These are phyloP conservation scores for Heliangelus exortis DNA, from an alignment of 2,797 vertebrate genomes.

Conservation along the genomic window DNA sequence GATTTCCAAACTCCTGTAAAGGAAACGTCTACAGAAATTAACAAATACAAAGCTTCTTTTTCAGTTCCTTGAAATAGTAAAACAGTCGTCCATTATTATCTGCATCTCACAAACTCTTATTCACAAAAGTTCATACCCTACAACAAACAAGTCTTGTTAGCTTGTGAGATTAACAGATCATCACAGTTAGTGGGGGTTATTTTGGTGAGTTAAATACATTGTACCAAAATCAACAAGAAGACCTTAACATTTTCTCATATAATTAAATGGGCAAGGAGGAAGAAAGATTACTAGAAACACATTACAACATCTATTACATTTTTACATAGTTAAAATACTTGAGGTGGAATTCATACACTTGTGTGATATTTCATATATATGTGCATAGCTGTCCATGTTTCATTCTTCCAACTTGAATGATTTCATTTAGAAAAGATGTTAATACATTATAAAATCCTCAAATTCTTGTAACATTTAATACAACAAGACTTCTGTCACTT, in stretches of 20 bases:
- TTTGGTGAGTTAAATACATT: neutral
- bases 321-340: neutral
- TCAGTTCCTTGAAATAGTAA: neutral
- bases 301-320: neutral
- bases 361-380: neutral
- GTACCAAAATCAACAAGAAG: neutral
- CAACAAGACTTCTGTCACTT: neutral
- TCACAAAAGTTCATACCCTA: neutral
- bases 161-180: neutral
- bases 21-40: neutral
- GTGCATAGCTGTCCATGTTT: neutral
- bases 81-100: neutral
- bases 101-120: neutral
- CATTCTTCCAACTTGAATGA: neutral
- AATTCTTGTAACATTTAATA: neutral
- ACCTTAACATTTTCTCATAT: neutral
- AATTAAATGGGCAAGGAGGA: neutral
- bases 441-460: neutral
- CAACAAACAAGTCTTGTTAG: neutral
- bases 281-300: neutral
- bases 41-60: neutral
- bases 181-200: neutral
- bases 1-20: neutral
- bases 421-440: neutral
- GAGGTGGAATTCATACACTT: neutral